Conservation (phyloP, 2,888 invertebrate species). For the Cephus sareptanus region DNA sequence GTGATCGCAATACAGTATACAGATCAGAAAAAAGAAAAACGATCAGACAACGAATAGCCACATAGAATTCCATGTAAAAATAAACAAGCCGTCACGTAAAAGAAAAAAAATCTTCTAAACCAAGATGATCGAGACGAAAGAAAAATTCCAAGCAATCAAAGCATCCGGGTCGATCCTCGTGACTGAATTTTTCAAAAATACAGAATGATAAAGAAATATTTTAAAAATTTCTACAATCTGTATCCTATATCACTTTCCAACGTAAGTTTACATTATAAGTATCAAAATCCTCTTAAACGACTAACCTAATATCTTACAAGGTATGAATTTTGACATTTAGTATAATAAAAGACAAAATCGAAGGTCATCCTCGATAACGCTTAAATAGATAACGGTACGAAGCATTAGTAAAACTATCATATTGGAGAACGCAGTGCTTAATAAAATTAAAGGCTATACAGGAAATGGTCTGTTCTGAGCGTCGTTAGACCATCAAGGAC, state of each 20-base stretch:
- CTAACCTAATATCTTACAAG: background rate
- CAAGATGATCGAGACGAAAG: background rate
- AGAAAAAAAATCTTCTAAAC: background rate
- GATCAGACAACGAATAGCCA: background rate
- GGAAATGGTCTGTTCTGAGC: slow-evolving; percentile 19
- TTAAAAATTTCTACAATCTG: background rate
- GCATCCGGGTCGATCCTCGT: background rate
- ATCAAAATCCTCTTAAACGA: background rate
- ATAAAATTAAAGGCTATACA: slow-evolving; percentile 16
- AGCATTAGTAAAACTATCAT: background rate
- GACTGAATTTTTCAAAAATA: background rate
- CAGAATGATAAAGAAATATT: background rate
- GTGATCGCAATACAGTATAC: too few relatives aligned
- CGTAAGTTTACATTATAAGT: background rate
- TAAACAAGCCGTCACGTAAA: background rate
- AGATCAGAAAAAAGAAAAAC: background rate
- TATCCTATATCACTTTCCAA: too few relatives aligned
- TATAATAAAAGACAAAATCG: background rate
- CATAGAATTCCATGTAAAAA: background rate
- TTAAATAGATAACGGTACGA: background rate
- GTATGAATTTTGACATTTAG: background rate
- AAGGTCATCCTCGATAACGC: background rate
- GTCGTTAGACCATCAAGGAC: slow-evolving; percentile 17
- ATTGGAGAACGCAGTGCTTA: slow-evolving; percentile 1
- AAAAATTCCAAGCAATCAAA: background rate